Evolutionary conservation across 2,113 vertebrate genomes (phyloP).

Genomic region (Cololabis saira): DNA sequence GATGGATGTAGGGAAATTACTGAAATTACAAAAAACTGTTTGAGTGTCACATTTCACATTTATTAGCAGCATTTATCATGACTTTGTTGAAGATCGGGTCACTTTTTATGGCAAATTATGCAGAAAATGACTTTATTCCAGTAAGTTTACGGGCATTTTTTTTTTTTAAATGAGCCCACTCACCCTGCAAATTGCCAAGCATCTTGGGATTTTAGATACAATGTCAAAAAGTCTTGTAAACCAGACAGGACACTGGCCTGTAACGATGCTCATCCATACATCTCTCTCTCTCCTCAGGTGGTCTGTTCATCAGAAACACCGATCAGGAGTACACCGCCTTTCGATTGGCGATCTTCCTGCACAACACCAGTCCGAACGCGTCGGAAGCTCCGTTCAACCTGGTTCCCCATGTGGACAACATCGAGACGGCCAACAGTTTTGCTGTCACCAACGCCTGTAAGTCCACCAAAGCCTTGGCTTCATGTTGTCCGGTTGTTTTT

Average conservation of each 20-base stretch:
- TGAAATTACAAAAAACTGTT: too few species aligned
- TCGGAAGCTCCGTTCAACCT: slow-evolving; percentile 99
- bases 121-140: too few species aligned
- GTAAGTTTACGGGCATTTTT: too few species aligned
- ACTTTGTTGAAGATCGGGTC: too few species aligned
- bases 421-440: slow-evolving; percentile 99
- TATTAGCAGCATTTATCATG: too few species aligned
- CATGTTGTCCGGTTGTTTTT: neutral
- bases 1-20: too few species aligned
- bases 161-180: too few species aligned
- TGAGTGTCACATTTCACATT: too few species aligned
- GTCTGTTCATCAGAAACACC: slow-evolving; percentile 98
- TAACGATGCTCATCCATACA: neutral
- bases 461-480: slow-evolving; percentile 59
- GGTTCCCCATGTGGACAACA: slow-evolving; percentile 99
- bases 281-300: slow-evolving; percentile 80
- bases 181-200: too few species aligned
- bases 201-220: too few species aligned
- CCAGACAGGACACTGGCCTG: neutral
- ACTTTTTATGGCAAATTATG: too few species aligned
- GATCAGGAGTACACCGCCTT: slow-evolving; percentile 99
- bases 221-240: too few species aligned
- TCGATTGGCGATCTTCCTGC: slow-evolving; percentile 97
- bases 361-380: slow-evolving; percentile 98
- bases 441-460: slow-evolving; percentile 99